phyloP scores from a whole-genome alignment of 2,797 vertebrate species.

The Hyperoplus immaculatus region DNA sequence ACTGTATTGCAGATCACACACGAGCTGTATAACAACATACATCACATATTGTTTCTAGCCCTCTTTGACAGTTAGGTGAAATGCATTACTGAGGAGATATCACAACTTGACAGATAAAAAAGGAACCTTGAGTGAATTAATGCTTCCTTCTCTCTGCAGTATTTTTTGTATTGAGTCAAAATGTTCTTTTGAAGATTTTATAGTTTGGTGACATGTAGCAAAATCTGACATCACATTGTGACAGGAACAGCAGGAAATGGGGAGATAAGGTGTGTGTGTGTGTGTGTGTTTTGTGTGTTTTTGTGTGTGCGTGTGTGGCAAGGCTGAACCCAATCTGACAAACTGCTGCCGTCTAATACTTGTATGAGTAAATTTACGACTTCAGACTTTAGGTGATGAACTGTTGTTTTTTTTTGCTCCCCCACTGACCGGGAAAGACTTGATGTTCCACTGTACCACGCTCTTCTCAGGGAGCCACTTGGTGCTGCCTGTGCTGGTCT shows the following conservation, averaged over 20 bases:
- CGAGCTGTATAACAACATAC: conserved; percentile 41
- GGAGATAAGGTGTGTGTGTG: conserved; percentile 1
- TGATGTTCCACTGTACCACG: conserved; percentile 88
- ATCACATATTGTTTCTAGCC: conserved; percentile 42
- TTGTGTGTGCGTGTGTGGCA: neutral
- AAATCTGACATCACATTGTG: neutral
- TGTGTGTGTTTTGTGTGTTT: too few relatives aligned
- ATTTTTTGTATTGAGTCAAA: conserved; percentile 14
- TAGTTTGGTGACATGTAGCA: conserved; percentile 6
- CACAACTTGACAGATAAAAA: conserved; percentile 61
- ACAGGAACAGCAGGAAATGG: conserved; percentile 4
- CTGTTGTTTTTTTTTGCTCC: conserved; percentile 2
- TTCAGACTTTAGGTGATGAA: neutral
- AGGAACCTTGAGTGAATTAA: conserved; percentile 50
- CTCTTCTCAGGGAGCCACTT: conserved; percentile 89
- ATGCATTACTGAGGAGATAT: conserved; percentile 57
- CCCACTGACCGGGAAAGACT: conserved; percentile 87
- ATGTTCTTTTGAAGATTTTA: conserved; percentile 33
- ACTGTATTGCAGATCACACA: conserved; percentile 31
- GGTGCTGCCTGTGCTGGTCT: conserved; percentile 87
- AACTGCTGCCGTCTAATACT: conserved; percentile 31
- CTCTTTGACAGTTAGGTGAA: conserved; percentile 49
- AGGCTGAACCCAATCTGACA: conserved; percentile 20
- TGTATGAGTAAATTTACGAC: neutral
- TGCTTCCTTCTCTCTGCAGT: neutral